Evolutionary conservation across 2,888 invertebrate genomes (phyloP).

Genomic region (Cyclophora punctaria): DNA sequence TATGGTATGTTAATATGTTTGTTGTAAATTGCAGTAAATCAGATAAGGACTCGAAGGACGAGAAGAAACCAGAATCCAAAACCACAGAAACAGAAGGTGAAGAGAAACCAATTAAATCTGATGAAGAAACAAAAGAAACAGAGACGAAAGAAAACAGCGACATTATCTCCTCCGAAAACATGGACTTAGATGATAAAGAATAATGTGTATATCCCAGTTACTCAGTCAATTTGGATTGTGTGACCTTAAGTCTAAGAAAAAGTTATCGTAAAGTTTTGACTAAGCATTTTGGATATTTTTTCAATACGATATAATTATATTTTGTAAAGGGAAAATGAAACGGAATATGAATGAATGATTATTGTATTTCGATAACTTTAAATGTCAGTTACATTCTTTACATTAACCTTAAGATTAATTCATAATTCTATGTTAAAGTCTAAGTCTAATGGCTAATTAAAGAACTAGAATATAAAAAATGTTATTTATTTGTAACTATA

Average conservation of each 20-base stretch:
- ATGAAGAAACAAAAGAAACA: constrained; percentile 12
- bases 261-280: too few relatives aligned
- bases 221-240: too few relatives aligned
- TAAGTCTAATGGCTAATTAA: too few relatives aligned
- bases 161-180: constrained; percentile 36
- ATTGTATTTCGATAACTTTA: too few relatives aligned
- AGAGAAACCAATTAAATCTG: constrained; percentile 3
- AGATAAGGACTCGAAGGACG: constrained; percentile 20
- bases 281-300: too few relatives aligned
- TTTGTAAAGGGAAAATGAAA: too few relatives aligned
- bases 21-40: constrained; percentile 19
- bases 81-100: constrained; percentile 9
- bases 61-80: constrained; percentile 6
- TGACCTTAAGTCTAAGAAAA: too few relatives aligned
- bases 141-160: constrained; percentile 26
- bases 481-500: constrained; percentile 1
- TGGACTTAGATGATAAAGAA: constrained; percentile 53
- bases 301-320: too few relatives aligned
- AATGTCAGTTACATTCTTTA: constrained; percentile 8
- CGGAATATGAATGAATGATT: too few relatives aligned
- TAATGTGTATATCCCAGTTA: constrained; percentile 11
- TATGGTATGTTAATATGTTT: too few relatives aligned
- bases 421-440: constrained; percentile 1
- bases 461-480: background rate
- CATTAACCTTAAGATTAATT: constrained; percentile 5